These are phyloP conservation scores for Saccostrea echinata DNA, from an alignment of 1,140 invertebrate genomes.

Conservation along the genomic window DNA sequence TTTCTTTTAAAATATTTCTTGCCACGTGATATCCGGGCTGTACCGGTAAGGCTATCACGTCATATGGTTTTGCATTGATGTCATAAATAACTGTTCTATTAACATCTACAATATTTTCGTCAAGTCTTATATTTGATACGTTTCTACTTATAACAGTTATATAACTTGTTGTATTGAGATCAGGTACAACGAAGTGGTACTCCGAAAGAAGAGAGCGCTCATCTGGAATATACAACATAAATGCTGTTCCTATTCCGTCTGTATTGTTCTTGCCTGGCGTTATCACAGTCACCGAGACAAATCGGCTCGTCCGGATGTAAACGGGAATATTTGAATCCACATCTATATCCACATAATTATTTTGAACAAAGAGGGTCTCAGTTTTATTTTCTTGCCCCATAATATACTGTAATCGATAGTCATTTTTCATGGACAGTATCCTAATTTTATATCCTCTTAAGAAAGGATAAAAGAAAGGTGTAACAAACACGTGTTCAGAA, in stretches of 20 bases:
- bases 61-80: not conserved
- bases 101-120: not conserved
- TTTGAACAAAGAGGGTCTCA: conserved; percentile 1
- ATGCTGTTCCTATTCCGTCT: not conserved
- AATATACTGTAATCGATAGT: not conserved
- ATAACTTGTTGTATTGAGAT: not conserved
- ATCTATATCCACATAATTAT: conserved; percentile 12
- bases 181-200: conserved; percentile 20
- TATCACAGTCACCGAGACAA: not conserved
- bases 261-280: conserved; percentile 27
- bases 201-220: not conserved
- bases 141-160: not conserved
- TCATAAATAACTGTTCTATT: not conserved
- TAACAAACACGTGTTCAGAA: not conserved
- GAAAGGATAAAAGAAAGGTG: not conserved
- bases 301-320: conserved; percentile 6
- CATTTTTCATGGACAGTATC: not conserved
- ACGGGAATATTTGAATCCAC: conserved; percentile 15
- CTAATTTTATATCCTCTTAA: conserved; percentile 9
- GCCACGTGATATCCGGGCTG: not conserved
- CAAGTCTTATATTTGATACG: conserved; percentile 1
- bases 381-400: not conserved
- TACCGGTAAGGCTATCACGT: not conserved
- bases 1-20: not conserved
- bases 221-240: conserved; percentile 25